Base-by-base conservation (phyloP, 1,140 invertebrate genomes). In the Drosophila albomicans region DNA sequence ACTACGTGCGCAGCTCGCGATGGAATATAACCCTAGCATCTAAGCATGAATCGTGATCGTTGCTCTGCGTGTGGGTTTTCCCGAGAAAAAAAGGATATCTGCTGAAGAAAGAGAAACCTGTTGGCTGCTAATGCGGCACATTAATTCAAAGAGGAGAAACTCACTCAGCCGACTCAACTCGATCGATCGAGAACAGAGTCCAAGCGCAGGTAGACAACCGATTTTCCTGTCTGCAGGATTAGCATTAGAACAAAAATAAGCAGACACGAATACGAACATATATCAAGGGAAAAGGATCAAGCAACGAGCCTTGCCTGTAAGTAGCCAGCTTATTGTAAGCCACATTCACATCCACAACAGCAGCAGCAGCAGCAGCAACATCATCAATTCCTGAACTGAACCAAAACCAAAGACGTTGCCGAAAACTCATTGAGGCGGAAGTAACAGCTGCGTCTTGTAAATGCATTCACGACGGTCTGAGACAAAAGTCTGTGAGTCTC, bases 381-480 rank as follows among this genome's bases (percentile, higher is more conserved):
- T 52, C 35, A 28, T 41, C 6, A 16, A 63, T 35, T 7, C 13
- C 20, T 25, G 25, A 69, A 51, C 20, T 71, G 43, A 56, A 45
- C n/a, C 54, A 45, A 43, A 54, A 57, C 16, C 46, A 66, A 64
- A 63, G 74, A 43, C 32, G 59, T 38, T 49, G 41, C 49, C 45
- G 7, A 38, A 59, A 54, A 75, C 68, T 54, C 84, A 72, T 63
- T 78, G 66, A 54, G 41, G 80, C 85, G 84, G 84, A 88, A 88
- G 85, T 88, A 88, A 88, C 84, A 88, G 84, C 84, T 88, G 84
- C 80, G 56, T 80, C 63, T 66, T 75, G 67, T 72, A 77, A 63
- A 82, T 74, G 79, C 81, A 79, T 41, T 62, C 58, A 68, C 62
- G 5, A 68, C 62, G 13, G 46, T 30, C 63, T 15, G 63, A 56